A percentile compares a stretch with the other conserved stretches of the same genome.
phyloP scores from a whole-genome alignment of 2,888 invertebrate species.

The Drosophila helvetica region DNA sequence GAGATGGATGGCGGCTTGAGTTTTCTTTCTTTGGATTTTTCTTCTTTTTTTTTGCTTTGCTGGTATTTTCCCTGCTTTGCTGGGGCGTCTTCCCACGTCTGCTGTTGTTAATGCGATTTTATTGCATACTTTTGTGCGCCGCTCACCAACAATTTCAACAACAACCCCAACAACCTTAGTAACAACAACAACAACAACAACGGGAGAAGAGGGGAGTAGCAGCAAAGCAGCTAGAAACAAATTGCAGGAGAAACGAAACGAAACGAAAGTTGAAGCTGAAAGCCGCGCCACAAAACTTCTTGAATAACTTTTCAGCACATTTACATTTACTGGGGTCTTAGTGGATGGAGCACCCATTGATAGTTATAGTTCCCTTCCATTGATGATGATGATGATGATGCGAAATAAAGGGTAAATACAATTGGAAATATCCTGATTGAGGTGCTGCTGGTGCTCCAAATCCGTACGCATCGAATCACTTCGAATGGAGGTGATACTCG shows the following conservation, averaged over 20 bases:
- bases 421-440: slow-evolving; percentile 18
- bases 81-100: not conserved
- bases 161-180: not conserved
- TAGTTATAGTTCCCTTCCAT: slow-evolving; percentile 14
- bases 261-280: slow-evolving; percentile 29
- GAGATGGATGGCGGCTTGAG: slow-evolving; percentile 17
- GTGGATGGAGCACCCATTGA: slow-evolving; percentile 11
- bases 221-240: slow-evolving; percentile 32
- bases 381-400: slow-evolving; percentile 33
- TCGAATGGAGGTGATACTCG: not conserved
- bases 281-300: slow-evolving; percentile 34
- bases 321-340: slow-evolving; percentile 32
- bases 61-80: not conserved
- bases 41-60: not conserved
- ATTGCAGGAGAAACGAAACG: slow-evolving; percentile 36
- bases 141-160: slow-evolving; percentile 22
- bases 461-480: not conserved
- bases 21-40: slow-evolving; percentile 38
- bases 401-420: slow-evolving; percentile 6
- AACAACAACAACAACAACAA: slow-evolving; percentile 8
- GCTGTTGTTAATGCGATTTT: slow-evolving; percentile 65
- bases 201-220: not conserved
- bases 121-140: slow-evolving; percentile 67
- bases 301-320: slow-evolving; percentile 58
- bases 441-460: not conserved